A percentile compares a stretch with the other conserved stretches of the same genome.
Evolutionary conservation across 2,113 vertebrate genomes (phyloP).

Genomic region (Morone saxatilis): DNA sequence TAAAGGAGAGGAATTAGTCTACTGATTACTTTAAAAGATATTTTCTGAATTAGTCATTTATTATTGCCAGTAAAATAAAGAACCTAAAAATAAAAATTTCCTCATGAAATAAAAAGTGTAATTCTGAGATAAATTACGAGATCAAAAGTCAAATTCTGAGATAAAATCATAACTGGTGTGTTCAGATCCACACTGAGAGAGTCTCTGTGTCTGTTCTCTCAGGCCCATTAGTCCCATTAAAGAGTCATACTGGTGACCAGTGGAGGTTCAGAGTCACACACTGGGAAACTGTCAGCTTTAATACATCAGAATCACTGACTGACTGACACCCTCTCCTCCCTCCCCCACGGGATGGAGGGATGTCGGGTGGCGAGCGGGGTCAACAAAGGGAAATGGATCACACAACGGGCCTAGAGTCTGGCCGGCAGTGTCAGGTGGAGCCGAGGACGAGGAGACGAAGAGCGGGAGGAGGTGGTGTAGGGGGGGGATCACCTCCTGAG

Average conservation of each 20-base stretch:
- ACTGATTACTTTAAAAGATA: too few species aligned
- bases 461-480: not conserved
- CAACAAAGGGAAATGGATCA: constrained; percentile 7
- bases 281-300: constrained; percentile 64
- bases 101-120: too few species aligned
- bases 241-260: constrained; percentile 57
- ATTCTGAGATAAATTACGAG: too few species aligned
- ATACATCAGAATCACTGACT: constrained; percentile 55
- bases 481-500: constrained; percentile 37
- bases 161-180: too few species aligned
- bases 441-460: constrained; percentile 22
- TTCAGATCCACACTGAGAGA: not conserved
- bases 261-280: constrained; percentile 45
- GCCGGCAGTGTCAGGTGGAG: too few species aligned
- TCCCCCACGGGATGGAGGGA: not conserved
- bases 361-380: not conserved
- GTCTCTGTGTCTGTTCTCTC: constrained; percentile 30
- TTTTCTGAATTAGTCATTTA: too few species aligned
- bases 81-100: too few species aligned
- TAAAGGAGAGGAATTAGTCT: too few species aligned
- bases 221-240: constrained; percentile 59
- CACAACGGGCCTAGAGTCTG: not conserved
- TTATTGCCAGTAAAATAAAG: too few species aligned
- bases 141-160: too few species aligned
- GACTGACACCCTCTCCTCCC: constrained; percentile 13